phyloP scores from a whole-genome alignment of 2,888 invertebrate genomes.

The Lithophane socia region DNA sequence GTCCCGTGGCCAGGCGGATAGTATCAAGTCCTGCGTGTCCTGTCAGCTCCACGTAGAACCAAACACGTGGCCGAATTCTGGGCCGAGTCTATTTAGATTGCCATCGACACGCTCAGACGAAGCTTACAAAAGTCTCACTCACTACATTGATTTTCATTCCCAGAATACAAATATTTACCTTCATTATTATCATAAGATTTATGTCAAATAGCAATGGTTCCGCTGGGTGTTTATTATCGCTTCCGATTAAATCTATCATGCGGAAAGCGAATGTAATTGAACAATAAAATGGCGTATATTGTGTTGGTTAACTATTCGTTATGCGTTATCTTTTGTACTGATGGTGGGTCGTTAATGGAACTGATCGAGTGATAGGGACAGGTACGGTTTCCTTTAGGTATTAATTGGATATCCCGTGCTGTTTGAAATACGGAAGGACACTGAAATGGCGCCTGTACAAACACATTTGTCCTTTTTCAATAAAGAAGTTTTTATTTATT shows the following conservation, averaged over 20 bases:
- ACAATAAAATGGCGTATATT: slow-evolving; percentile 56
- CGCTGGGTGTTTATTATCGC: slow-evolving; percentile 48
- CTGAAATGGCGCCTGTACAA: not conserved
- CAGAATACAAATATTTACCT: slow-evolving; percentile 44
- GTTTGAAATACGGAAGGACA: not conserved
- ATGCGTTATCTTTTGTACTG: slow-evolving; percentile 44
- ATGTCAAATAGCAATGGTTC: slow-evolving; percentile 50
- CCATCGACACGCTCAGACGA: too few species aligned
- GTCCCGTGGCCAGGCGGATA: too few species aligned
- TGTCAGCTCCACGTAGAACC: too few species aligned
- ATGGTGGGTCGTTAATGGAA: slow-evolving; percentile 29
- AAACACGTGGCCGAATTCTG: too few species aligned
- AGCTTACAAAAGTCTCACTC: not conserved
- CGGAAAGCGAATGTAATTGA: slow-evolving; percentile 50
- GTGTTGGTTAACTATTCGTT: slow-evolving; percentile 54
- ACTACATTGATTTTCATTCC: slow-evolving; percentile 3
- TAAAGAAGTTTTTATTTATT: not conserved
- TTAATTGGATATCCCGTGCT: not conserved
- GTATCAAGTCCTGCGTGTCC: too few species aligned
- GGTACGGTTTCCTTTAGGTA: not conserved
- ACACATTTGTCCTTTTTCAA: not conserved
- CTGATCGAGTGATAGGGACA: slow-evolving; percentile 7
- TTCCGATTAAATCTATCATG: slow-evolving; percentile 54
- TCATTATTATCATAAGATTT: slow-evolving; percentile 48
- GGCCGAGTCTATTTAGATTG: too few species aligned